These are phyloP conservation scores for Thunnus maccoyii DNA, from an alignment of 2,113 vertebrate species.

Conservation along the genomic window DNA sequence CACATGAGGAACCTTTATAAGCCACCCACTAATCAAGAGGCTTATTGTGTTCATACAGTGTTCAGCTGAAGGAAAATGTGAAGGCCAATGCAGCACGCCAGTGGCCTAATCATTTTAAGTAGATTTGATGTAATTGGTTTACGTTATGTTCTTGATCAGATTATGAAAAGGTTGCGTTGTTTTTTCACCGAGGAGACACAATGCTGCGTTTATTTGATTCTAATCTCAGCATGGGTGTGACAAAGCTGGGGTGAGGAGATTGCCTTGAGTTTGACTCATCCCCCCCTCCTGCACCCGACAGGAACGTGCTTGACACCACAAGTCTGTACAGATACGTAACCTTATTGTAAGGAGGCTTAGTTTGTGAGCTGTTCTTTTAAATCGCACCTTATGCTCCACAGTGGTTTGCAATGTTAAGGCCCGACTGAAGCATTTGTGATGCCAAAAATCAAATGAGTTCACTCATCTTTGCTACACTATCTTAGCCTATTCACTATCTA, in stretches of 20 bases:
- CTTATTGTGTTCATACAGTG: constrained; percentile 55
- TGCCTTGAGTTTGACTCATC: constrained; percentile 8
- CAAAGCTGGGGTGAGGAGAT: constrained; percentile 53
- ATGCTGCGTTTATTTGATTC: constrained; percentile 78
- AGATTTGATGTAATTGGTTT: constrained; percentile 85
- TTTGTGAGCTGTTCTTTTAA: background rate
- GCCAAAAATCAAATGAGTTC: background rate
- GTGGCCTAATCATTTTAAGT: constrained; percentile 83
- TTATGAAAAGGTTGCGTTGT: constrained; percentile 81
- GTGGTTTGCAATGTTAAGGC: background rate
- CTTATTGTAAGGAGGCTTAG: constrained; percentile 12
- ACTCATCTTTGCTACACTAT: background rate
- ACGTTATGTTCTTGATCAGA: constrained; percentile 78
- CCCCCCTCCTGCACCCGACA: background rate
- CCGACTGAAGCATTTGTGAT: background rate
- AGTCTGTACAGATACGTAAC: constrained; percentile 13
- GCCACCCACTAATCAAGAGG: constrained; percentile 50
- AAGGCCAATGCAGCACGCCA: constrained; percentile 59
- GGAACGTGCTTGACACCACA: constrained; percentile 10
- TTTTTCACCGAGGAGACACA: constrained; percentile 75
- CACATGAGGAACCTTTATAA: constrained; percentile 52
- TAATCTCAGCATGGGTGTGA: constrained; percentile 75
- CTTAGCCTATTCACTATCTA: background rate
- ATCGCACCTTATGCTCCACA: background rate
- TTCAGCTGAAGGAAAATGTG: constrained; percentile 64